These are phyloP conservation scores for Loriculus beryllinus DNA, from an alignment of 2,797 vertebrate genomes.

Conservation along the genomic window DNA sequence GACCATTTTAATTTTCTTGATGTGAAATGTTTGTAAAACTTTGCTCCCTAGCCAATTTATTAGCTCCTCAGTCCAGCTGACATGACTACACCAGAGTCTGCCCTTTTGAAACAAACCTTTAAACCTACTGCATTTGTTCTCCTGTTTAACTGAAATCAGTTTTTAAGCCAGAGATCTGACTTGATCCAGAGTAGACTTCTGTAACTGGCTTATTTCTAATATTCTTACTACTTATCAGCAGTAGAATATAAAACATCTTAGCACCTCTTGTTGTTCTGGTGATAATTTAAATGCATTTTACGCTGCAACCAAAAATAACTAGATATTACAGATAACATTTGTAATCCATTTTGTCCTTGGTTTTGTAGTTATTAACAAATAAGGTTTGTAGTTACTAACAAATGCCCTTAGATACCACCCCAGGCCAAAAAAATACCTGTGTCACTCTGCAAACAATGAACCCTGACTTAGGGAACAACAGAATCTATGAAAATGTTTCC, in stretches of 20 bases:
- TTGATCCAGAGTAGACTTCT: not conserved
- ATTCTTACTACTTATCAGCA: not conserved
- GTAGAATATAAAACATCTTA: not conserved
- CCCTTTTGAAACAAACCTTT: not conserved
- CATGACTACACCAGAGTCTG: not conserved
- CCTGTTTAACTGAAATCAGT: not conserved
- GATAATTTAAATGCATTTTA: not conserved
- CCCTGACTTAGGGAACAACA: not conserved
- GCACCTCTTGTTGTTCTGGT: not conserved
- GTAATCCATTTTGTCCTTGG: not conserved
- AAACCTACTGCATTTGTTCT: not conserved
- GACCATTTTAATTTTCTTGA: not conserved
- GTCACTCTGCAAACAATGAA: not conserved
- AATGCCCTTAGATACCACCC: not conserved
- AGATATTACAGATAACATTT: not conserved
- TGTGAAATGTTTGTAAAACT: not conserved
- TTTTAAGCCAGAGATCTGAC: not conserved
- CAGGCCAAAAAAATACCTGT: not conserved
- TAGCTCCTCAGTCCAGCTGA: not conserved
- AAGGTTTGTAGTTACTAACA: not conserved
- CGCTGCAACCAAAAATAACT: not conserved
- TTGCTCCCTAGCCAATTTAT: not conserved
- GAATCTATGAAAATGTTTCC: not conserved
- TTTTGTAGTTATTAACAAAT: not conserved
- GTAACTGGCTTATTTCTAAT: not conserved